Evolutionary conservation across 2,888 invertebrate genomes (phyloP).

Genomic region (Scaptomyza cyrtandrae): DNA sequence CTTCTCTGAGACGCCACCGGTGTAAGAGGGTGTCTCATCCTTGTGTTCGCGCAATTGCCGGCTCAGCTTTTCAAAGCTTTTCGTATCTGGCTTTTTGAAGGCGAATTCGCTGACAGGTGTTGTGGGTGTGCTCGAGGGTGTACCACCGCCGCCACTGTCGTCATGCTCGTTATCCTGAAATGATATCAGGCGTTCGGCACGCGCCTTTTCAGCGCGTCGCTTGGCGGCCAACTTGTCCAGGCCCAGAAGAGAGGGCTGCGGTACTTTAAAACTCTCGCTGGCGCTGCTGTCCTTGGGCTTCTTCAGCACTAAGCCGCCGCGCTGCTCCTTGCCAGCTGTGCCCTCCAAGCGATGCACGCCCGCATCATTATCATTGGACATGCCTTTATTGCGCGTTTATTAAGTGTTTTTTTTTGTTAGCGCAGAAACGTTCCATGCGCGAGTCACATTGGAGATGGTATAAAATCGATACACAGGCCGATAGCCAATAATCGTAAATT

Average conservation of each 20-base stretch:
- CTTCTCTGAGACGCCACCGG: conserved; percentile 93
- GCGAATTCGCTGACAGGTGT: conserved; percentile 74
- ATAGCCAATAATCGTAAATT: background rate
- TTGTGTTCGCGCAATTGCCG: conserved; percentile 91
- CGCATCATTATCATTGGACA: conserved; percentile 74
- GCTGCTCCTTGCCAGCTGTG: conserved; percentile 85
- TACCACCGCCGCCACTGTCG: conserved; percentile 80
- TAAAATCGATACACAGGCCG: conserved; percentile 28
- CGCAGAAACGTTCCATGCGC: conserved; percentile 54
- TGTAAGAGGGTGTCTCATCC: conserved; percentile 97
- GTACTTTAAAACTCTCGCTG: conserved; percentile 88
- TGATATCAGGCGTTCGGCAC: conserved; percentile 88
- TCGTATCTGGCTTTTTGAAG: conserved; percentile 83
- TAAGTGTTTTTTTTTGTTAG: conserved; percentile 42
- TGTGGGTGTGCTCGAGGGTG: conserved; percentile 44
- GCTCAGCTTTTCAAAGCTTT: conserved; percentile 81
- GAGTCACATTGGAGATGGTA: conserved; percentile 49
- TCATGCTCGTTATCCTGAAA: conserved; percentile 86
- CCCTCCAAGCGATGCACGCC: conserved; percentile 90
- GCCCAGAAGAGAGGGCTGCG: conserved; percentile 91
- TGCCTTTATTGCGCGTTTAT: conserved; percentile 23
- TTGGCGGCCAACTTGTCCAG: conserved; percentile 94
- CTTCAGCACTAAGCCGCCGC: conserved; percentile 90
- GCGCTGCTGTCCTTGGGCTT: conserved; percentile 85
- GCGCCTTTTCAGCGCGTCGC: conserved; percentile 87